Base-by-base conservation (phyloP, 2,888 invertebrate species). In the Lasioglossum marginatum region DNA sequence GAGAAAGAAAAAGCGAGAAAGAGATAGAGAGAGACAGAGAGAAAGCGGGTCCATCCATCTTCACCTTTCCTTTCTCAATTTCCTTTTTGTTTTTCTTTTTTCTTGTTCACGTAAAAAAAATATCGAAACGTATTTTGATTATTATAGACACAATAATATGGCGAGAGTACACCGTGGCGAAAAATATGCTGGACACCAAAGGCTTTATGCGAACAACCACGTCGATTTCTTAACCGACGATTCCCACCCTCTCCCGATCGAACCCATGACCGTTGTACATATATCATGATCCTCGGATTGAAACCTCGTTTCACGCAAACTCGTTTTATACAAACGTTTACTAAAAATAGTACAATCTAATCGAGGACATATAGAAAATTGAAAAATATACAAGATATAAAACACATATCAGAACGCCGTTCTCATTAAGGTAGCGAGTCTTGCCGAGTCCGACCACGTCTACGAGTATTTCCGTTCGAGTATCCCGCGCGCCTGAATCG, bases 171-270 rank as follows among this genome's bases (percentile, higher is more conserved):
- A 83, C 79, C 77, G 83, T 85, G 77, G 83, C 66, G 86, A 89
- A 85, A 85, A 86, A 70, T 89, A 82, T 90, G 90, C 87, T 91
- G 91, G 87, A 91, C 86, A 91, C 88, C 92, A 91, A 91, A 91
- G 85, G 37, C 31, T 83, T 81, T 78, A 75, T 70, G 82, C 77
- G 83, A 89, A 72, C 73, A 68, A 16, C 37, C 12, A 12, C 34
- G 31, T 57, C 43, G 23, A 4, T 52, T 73, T 72, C 34, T 27
- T 57, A 19, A 23, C 57, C 45, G 57, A 75, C 78, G 52, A 27
- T 68, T 60, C 23, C 37, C 23, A 5, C n/a, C 5, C 40, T 2
- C n/a, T 4, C n/a, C n/a, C 43, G 10, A n/a, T n/a, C 57, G 27
- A 43, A 57, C n/a, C 60, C 37, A n/a, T 57, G 12, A 57, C 57